These are phyloP conservation scores for Megaceryle torquata DNA, from an alignment of 2,113 vertebrate species.

Conservation along the genomic window DNA sequence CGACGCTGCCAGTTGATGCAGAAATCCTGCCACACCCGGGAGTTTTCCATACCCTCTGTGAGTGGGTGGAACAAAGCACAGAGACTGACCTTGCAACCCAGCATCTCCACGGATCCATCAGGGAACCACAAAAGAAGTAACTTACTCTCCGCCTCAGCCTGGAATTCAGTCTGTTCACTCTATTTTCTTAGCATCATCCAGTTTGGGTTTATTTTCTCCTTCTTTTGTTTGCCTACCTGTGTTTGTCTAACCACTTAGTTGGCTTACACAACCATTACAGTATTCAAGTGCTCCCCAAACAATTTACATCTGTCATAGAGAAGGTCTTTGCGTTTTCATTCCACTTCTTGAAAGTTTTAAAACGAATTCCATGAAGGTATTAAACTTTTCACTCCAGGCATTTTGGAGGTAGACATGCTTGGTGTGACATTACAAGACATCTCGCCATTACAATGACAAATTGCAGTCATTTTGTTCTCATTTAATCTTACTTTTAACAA, in stretches of 20 bases:
- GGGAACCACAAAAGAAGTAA: neutral
- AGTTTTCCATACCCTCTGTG: neutral
- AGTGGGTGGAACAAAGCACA: neutral
- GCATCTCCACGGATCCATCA: neutral
- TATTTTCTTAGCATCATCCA: neutral
- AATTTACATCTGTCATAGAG: neutral
- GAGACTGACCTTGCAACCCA: neutral
- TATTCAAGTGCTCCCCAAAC: neutral
- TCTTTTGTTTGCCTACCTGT: neutral
- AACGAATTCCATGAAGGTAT: neutral
- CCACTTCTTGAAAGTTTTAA: neutral
- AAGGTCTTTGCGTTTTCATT: neutral
- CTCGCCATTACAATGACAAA: slow-evolving; percentile 18
- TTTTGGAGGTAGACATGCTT: neutral
- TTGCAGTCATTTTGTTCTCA: neutral
- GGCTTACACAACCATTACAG: neutral
- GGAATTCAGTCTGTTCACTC: slow-evolving; percentile 19
- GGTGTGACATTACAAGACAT: neutral
- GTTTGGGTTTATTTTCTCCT: neutral
- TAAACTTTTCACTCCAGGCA: neutral
- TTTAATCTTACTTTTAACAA: slow-evolving; percentile 27
- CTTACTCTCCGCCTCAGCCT: neutral
- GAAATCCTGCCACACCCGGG: neutral
- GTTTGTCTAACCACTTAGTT: slow-evolving; percentile 11
- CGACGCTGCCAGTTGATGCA: neutral